Evolutionary conservation across 2,797 vertebrate species (phyloP).

Genomic region (Hydrophis major): DNA sequence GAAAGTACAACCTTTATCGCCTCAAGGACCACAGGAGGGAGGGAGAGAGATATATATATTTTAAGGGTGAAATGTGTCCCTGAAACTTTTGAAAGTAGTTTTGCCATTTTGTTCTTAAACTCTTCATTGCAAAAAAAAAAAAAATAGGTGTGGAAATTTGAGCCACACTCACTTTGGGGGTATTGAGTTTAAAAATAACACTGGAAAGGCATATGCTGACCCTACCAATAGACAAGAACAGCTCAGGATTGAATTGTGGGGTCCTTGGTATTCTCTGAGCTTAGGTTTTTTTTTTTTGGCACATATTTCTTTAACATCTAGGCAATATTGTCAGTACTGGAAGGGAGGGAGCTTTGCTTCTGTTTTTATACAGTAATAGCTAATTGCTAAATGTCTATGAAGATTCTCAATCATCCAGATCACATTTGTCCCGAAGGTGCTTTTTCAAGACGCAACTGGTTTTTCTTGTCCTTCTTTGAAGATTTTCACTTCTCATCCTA

Average conservation of each 20-base stretch:
- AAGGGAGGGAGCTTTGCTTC: background rate
- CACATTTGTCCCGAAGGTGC: too few relatives aligned
- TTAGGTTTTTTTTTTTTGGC: background rate
- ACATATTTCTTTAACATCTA: background rate
- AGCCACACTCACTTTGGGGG: background rate
- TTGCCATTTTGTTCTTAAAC: background rate
- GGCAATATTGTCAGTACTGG: background rate
- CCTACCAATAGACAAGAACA: background rate
- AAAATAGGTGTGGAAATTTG: background rate
- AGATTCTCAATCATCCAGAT: too few relatives aligned
- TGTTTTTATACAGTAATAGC: background rate
- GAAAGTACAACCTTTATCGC: background rate
- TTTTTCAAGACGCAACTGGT: too few relatives aligned
- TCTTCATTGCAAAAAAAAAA: background rate
- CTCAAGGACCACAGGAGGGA: background rate
- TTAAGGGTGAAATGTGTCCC: background rate
- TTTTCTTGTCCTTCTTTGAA: too few relatives aligned
- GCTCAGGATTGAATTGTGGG: background rate
- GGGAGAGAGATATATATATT: background rate
- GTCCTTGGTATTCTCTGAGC: background rate
- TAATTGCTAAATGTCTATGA: background rate
- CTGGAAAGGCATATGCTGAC: background rate
- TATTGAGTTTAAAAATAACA: background rate
- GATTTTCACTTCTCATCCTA: too few relatives aligned
- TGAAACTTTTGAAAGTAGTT: background rate